Evolutionary conservation across 2,113 vertebrate species (phyloP), one percentile per base, ranked within the genome.

Genomic region (Erinaceus europaeus): DNA sequence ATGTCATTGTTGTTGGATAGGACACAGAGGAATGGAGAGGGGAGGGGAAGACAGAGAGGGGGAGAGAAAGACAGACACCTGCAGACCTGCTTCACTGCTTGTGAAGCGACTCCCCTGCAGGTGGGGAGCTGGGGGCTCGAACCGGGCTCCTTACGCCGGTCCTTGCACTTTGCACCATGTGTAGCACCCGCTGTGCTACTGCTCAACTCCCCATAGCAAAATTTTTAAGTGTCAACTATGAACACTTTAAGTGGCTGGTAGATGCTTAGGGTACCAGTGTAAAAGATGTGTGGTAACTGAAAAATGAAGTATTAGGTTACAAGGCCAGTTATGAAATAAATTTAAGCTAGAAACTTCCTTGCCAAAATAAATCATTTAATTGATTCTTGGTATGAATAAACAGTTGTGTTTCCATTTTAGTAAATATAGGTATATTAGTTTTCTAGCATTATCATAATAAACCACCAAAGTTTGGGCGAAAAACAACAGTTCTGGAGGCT

Each of bases 231-330:
- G 32, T 52, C 38, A 79, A 29, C 14, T 78, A 38, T 32, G 62
- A 89, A 21, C 9, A 59, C 25, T 86, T 90, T 61, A 77, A 71
- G n/a, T 61, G 91, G 84, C 92, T 67, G 52, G 53, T 59, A 67
- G 50, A 69, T 89, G 53, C 29, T 73, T 76, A 76, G 85, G 40
- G 75, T 36, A 89, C 72, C 11, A 76, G 59, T 36, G 13, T 86
- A 67, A 94, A 93, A 65, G 62, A 84, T 52, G 9, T 21, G 73
- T 57, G 69, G 21, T 32, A 76, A 79, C 42, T 87, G 46, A 74
- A 82, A 84, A 74, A 38, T 64, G 32, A 80, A 25, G 3, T 81
- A 13, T 73, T 84, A 29, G 21, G 53, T 64, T 74, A 46, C 14
- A 72, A 50, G 27, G 40, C 42, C 84, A 68, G 27, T n/a, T 88